These are phyloP conservation scores for Meloidogyne floridensis DNA, from an alignment of 1,140 invertebrate genomes.

Conservation along the genomic window DNA sequence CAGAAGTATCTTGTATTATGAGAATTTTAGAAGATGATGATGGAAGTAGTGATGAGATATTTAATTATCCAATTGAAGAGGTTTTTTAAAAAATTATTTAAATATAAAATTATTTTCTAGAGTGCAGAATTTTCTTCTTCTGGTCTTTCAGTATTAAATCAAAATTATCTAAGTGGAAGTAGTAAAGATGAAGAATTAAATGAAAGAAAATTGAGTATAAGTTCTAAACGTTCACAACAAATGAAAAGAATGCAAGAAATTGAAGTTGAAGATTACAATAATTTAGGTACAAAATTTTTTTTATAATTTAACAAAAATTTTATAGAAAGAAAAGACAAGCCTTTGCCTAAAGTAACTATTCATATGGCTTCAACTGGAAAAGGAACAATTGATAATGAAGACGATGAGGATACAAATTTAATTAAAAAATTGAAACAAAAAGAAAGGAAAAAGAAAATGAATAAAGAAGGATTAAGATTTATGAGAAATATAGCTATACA, in stretches of 20 bases:
- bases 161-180: constrained; percentile 22
- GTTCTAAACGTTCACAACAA: constrained; percentile 31
- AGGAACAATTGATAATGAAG: constrained; percentile 15
- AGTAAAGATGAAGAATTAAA: constrained; percentile 23
- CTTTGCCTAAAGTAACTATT: constrained; percentile 24
- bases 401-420: constrained; percentile 9
- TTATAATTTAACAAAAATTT: background rate
- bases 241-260: constrained; percentile 28
- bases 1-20: constrained; percentile 54
- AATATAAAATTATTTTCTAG: background rate
- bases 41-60: background rate
- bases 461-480: constrained; percentile 12
- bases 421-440: background rate
- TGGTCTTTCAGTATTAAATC: constrained; percentile 12
- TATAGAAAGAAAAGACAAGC: background rate
- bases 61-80: background rate
- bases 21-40: constrained; percentile 41
- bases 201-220: constrained; percentile 20
- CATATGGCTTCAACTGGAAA: constrained; percentile 23
- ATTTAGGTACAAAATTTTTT: background rate
- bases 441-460: constrained; percentile 17
- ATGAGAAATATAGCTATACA: constrained; percentile 27
- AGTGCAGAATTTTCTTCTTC: constrained; percentile 17
- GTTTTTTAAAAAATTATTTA: too few relatives aligned
- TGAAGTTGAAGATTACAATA: background rate